These are phyloP conservation scores for Cryptotis parvus DNA, from an alignment of 2,113 vertebrate genomes.

Conservation along the genomic window DNA sequence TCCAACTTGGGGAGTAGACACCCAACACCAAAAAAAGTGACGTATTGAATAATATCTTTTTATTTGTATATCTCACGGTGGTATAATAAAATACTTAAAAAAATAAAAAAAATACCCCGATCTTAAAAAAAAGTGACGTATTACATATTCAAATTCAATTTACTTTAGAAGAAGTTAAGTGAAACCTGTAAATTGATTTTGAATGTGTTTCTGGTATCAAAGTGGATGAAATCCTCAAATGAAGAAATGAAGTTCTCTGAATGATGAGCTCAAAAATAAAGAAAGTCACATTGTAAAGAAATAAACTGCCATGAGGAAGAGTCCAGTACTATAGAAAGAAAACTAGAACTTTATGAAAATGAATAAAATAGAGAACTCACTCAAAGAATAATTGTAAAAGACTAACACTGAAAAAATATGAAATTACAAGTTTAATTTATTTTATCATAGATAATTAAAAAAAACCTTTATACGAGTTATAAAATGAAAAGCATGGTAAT, in stretches of 20 bases:
- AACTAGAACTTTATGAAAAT: background rate
- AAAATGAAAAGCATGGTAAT: no score
- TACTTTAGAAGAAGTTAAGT: background rate
- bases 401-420: background rate
- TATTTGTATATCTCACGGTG: no score
- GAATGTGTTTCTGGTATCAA: background rate
- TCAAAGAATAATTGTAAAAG: background rate
- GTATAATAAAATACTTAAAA: no score
- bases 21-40: background rate
- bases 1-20: background rate
- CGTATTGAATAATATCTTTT: no score
- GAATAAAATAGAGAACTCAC: background rate
- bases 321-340: background rate
- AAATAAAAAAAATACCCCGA: background rate
- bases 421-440: background rate
- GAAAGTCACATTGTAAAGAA: background rate
- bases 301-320: background rate
- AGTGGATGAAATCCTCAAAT: background rate
- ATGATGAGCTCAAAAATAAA: background rate
- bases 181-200: background rate
- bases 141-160: background rate
- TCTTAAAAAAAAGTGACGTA: no score
- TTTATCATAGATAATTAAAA: background rate
- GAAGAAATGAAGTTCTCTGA: background rate
- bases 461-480: background rate